A percentile compares a stretch with the other conserved stretches of the same genome.
Conservation (phyloP, 2,888 invertebrate species). For the Mechanitis messenoides region DNA sequence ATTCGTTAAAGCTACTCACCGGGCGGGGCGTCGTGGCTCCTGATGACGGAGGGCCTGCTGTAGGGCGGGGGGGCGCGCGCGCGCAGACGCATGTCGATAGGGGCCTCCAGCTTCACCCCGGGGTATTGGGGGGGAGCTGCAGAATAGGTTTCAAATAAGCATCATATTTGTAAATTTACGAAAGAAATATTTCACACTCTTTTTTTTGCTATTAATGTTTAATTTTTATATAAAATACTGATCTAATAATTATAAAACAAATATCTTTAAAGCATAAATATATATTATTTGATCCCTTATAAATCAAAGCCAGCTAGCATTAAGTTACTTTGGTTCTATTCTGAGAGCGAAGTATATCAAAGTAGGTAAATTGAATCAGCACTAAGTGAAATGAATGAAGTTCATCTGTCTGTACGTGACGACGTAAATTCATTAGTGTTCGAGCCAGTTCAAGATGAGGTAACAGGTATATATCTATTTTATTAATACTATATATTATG, state of each 20-base stretch:
- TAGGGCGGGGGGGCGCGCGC: conserved; percentile 79
- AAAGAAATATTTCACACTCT: too few species aligned
- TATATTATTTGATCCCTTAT: too few species aligned
- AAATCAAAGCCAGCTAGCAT: too few species aligned
- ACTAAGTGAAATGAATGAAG: conserved; percentile 2
- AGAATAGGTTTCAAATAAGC: conserved; percentile 23
- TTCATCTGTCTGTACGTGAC: neutral
- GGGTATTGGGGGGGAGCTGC: conserved; percentile 64
- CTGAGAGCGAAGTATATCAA: neutral
- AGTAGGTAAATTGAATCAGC: neutral
- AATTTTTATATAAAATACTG: too few species aligned
- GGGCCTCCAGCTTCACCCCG: conserved; percentile 66
- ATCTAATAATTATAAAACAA: too few species aligned
- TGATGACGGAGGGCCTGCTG: conserved; percentile 81
- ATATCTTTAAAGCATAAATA: too few species aligned
- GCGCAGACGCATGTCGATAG: conserved; percentile 79
- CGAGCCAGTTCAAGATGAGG: neutral
- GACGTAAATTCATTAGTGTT: neutral
- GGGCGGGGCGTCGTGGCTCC: conserved; percentile 62
- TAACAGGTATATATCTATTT: too few species aligned
- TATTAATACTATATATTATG: too few species aligned
- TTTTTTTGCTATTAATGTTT: too few species aligned
- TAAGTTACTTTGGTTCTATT: too few species aligned
- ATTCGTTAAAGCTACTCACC: conserved; percentile 39
- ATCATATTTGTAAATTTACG: too few species aligned